Evolutionary conservation across 2,888 invertebrate species (phyloP), one percentile per base, ranked within the genome.

Genomic region (Pterostichus niger): DNA sequence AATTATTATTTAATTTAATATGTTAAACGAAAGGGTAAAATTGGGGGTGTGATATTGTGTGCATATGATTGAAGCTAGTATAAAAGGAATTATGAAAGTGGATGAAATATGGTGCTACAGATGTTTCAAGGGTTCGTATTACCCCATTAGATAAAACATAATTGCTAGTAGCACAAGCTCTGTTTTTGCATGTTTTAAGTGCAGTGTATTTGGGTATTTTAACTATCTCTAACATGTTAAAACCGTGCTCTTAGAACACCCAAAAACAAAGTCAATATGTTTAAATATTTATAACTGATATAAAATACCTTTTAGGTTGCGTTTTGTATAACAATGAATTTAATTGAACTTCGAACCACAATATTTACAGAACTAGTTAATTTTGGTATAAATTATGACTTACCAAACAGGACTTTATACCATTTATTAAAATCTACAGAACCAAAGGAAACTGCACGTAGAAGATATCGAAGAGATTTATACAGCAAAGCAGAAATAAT

Each of bases 401-500:
- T 83, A 49, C 83, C 83, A 2, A 83, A 83, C 35, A 83, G 33
- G 76, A 82, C 82, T 33, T 17, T 44, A 9, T 5, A 10, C 6
- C 44, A 77, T n/a, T 61, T 46, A 11, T 15, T 59, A 24, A 71
- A 81, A 33, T 15, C 52, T 17, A 40, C 54, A 11, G 75, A 82
- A 59, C 33, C 59, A 7, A 82, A 73, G 59, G 56, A 82, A 44
- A 56, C 75, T 1, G 24, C 52, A 6, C 49, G 77, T 10, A 61
- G 83, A 68, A 24, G 83, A 52, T 15, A 68, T 31, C 33, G 83
- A 17, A 76, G 83, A 24, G 77, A 76, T 40, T 44, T 83, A 1
- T 83, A 83, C 61, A 77, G 61, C 44, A 83, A 83, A 68, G n/a
- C 64, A 9, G 83, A 83, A 83, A 77, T 83, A 13, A 64, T 83